Base-by-base conservation (phyloP, 2,113 vertebrate genomes). In the Lota lota region DNA sequence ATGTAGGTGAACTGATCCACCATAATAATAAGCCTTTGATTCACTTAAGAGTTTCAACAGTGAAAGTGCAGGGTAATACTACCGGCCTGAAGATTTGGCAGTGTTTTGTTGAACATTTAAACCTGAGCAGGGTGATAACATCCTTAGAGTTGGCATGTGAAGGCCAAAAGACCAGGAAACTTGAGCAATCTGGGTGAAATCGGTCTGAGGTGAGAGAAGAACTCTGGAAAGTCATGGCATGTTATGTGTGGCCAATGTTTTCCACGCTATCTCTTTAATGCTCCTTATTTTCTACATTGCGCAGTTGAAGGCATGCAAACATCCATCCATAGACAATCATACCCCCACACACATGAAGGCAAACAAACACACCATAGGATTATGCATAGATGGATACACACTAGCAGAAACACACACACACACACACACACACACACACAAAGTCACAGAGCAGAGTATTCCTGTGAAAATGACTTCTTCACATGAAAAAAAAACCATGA, bases 391-490 rank as follows among this genome's bases (percentile, higher is more conserved):
- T 47, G 3, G 18, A 47, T 47, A 14, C 40, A 47, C 8, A 47
- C 36, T 47, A 12, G 40, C 40, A 33, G 28, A 57, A 40, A 58
- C 67, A 65, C 70, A 6, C 53, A 64, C 60, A 68, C 33, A 61
- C 78, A 71, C 70, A 22, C 24, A 59, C n/a, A 68, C 15, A 58
- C 65, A 73, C 28, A 51, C 63, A 74, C 56, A 54, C 53, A 53
- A 67, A 66, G 58, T 70, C 51, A 74, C 5, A 12, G 65, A 77
- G 53, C 75, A 2, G 61, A 22, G 76, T 19, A 11, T 40, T 89
- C 90, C 81, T 69, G 82, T 81, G 75, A 81, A 87, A 89, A 89
- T 88, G 20, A 86, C 88, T 86, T 87, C 75, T 83, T 82, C 68
- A 69, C 72, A 75, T 73, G 78, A 62, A 66, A 57, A 60, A 78